These are phyloP conservation scores for Corythornis madagascariensis DNA, from an alignment of 2,113 vertebrate species.

Conservation along the genomic window DNA sequence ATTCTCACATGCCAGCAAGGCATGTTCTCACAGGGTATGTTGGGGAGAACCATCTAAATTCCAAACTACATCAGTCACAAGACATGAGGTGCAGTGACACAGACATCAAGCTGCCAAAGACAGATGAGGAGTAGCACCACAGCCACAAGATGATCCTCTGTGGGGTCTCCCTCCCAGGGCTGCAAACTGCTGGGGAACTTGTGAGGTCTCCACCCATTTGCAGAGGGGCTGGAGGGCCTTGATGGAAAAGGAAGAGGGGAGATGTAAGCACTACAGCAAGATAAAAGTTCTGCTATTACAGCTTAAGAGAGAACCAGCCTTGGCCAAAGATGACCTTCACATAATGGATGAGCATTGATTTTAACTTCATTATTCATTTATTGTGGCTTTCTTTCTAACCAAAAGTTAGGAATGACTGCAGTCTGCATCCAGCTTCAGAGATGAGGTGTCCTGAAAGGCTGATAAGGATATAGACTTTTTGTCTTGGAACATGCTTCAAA, in stretches of 20 bases:
- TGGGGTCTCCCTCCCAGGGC: neutral
- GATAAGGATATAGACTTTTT: neutral
- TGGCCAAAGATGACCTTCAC: neutral
- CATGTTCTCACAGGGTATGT: accelerated
- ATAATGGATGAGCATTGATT: neutral
- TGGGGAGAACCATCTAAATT: neutral
- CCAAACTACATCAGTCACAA: neutral
- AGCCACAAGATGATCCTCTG: neutral
- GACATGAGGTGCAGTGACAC: neutral
- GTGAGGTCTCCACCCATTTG: neutral
- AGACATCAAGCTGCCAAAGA: neutral
- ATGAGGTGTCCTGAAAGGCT: neutral
- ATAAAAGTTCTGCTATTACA: neutral
- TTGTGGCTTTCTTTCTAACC: neutral
- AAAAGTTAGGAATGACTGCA: neutral
- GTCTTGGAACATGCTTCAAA: neutral
- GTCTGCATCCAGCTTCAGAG: neutral
- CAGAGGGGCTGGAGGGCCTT: neutral
- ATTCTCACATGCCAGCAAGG: accelerated
- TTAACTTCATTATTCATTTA: neutral
- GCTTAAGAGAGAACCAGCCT: neutral
- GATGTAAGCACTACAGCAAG: accelerated
- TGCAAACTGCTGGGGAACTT: neutral
- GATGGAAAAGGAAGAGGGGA: neutral
- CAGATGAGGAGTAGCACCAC: accelerated